A percentile compares a stretch with the other conserved stretches of the same genome.
These are phyloP conservation scores for Erpetoichthys calabaricus DNA, from an alignment of 2,797 vertebrate genomes.

Conservation along the genomic window DNA sequence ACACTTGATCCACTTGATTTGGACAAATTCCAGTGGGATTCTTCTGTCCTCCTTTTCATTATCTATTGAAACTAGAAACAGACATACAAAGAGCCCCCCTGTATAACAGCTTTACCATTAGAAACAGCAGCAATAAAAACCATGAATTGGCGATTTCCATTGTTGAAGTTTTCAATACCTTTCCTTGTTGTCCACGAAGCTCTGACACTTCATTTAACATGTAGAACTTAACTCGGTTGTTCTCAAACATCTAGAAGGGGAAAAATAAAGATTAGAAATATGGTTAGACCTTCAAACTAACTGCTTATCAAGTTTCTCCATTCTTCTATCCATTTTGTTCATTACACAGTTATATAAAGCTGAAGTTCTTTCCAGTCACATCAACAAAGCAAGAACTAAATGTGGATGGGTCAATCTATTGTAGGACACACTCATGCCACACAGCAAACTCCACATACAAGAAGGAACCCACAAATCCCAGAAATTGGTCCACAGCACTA, in stretches of 20 bases:
- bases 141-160: constrained; percentile 41
- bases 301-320: too few species aligned
- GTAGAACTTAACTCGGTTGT: constrained; percentile 92
- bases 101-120: neutral
- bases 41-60: neutral
- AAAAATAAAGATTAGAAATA: constrained; percentile 1
- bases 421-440: too few species aligned
- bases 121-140: neutral
- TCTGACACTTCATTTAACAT: constrained; percentile 95
- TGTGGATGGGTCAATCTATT: too few species aligned
- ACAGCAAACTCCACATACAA: too few species aligned
- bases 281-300: too few species aligned
- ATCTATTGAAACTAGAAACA: neutral
- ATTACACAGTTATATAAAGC: too few species aligned
- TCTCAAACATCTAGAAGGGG: constrained; percentile 76
- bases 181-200: constrained; percentile 88
- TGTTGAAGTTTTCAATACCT: constrained; percentile 70
- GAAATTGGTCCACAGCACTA: too few species aligned
- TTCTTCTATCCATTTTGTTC: too few species aligned
- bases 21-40: neutral
- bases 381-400: too few species aligned
- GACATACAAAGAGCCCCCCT: neutral
- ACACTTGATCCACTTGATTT: neutral
- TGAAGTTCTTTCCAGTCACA: too few species aligned
- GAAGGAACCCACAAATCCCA: too few species aligned